Conservation (phyloP, 2,113 vertebrate species). For the Capreolus pygargus region DNA sequence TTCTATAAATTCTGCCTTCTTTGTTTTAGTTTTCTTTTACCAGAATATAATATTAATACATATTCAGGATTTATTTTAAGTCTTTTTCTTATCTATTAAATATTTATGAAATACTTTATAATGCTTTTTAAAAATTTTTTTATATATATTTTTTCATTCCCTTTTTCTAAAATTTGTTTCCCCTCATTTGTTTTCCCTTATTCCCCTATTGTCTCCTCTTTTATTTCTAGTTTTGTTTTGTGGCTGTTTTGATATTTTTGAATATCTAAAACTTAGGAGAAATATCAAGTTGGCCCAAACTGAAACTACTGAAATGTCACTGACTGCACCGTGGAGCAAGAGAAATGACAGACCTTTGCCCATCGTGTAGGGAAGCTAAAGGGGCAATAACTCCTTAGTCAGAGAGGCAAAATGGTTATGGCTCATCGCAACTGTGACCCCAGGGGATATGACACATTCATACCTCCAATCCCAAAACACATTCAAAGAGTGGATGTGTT, state of each 20-base stretch:
- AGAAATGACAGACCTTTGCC: not conserved
- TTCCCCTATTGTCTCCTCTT: not conserved
- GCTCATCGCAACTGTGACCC: not conserved
- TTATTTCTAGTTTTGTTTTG: not conserved
- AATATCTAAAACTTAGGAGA: not conserved
- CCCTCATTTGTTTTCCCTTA: not conserved
- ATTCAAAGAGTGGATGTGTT: not conserved
- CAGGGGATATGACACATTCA: not conserved
- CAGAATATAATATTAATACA: not conserved
- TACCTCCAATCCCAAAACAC: not conserved
- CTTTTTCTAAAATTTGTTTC: not conserved
- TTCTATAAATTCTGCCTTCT: not conserved
- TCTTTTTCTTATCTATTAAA: not conserved
- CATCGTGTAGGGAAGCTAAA: not conserved
- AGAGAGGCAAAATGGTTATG: not conserved
- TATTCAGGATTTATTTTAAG: not conserved
- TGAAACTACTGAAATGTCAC: not conserved
- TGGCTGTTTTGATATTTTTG: not conserved
- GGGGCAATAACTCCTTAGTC: not conserved
- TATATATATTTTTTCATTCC: not conserved
- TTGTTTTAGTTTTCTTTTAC: not conserved
- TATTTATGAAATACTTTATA: not conserved
- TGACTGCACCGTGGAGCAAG: not conserved
- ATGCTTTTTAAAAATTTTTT: not conserved
- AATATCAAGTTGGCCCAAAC: not conserved